These are phyloP conservation scores for Entomyzon cyanotis DNA, from an alignment of 2,113 vertebrate genomes.

Conservation along the genomic window DNA sequence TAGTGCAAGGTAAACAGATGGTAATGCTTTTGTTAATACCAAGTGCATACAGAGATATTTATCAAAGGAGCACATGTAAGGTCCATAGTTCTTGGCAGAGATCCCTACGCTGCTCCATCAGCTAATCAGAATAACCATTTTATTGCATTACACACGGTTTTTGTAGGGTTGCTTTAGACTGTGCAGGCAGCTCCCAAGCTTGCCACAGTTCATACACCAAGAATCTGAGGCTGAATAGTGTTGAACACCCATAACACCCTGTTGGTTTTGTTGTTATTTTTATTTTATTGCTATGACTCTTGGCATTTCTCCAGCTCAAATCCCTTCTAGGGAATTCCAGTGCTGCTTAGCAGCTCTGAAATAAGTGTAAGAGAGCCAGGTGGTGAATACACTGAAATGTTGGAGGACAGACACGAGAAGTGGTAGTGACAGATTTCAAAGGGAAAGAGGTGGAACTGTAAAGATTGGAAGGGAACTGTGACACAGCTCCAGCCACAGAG, in stretches of 20 bases:
- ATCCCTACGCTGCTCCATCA: conserved; percentile 32
- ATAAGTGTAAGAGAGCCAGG: background rate
- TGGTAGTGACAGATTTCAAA: background rate
- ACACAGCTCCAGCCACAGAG: background rate
- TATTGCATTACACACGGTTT: conserved; percentile 33
- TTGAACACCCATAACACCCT: background rate
- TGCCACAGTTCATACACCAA: background rate
- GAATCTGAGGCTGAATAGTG: background rate
- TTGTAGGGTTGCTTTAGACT: background rate
- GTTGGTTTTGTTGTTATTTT: conserved; percentile 40
- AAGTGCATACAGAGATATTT: conserved; percentile 57
- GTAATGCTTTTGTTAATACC: conserved; percentile 65
- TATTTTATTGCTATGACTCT: conserved; percentile 7
- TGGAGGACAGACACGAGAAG: background rate
- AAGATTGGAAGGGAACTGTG: background rate
- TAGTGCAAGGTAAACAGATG: conserved; percentile 71
- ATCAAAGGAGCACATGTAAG: conserved; percentile 63
- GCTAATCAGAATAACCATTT: conserved; percentile 57
- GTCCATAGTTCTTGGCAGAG: conserved; percentile 49
- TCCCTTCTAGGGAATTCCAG: conserved; percentile 7
- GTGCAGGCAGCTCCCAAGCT: background rate
- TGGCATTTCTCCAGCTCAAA: background rate
- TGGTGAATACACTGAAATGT: background rate
- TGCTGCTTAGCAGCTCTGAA: conserved; percentile 15
- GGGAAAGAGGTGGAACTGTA: background rate